These are phyloP conservation scores for Microplitis deprimator DNA, from an alignment of 2,888 invertebrate species.

Conservation along the genomic window DNA sequence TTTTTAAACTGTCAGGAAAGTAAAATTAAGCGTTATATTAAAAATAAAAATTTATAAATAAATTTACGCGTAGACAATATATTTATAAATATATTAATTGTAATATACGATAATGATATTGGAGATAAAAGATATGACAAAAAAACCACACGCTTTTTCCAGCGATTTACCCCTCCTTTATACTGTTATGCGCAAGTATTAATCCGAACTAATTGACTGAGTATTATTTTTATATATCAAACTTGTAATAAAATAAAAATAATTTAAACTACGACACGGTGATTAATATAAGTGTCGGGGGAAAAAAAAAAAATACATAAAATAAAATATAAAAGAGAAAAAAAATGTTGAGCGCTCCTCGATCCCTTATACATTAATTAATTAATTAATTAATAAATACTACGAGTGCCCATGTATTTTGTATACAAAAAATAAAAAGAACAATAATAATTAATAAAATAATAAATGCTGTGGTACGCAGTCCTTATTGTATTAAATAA, in stretches of 20 bases:
- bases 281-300: neutral
- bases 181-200: slow-evolving; percentile 60
- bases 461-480: slow-evolving; percentile 1
- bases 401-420: slow-evolving; percentile 61
- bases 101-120: slow-evolving; percentile 36
- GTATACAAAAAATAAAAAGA: slow-evolving; percentile 53
- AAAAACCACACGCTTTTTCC: slow-evolving; percentile 48
- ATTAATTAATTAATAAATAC: slow-evolving; percentile 45
- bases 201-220: slow-evolving; percentile 67
- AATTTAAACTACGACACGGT: slow-evolving; percentile 24
- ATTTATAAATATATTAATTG: slow-evolving; percentile 14
- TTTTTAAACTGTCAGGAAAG: neutral
- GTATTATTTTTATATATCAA: slow-evolving; percentile 67
- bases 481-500: slow-evolving; percentile 36
- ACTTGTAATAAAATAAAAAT: slow-evolving; percentile 51
- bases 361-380: slow-evolving; percentile 40
- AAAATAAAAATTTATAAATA: slow-evolving; percentile 30
- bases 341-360: slow-evolving; percentile 29
- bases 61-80: slow-evolving; percentile 33
- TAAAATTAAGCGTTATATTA: slow-evolving; percentile 32
- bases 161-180: slow-evolving; percentile 53
- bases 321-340: slow-evolving; percentile 15
- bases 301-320: slow-evolving; percentile 19
- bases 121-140: slow-evolving; percentile 30
- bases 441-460: slow-evolving; percentile 38